Evolutionary conservation across 1,140 invertebrate species (phyloP).

Genomic region (Himalopsyche phryganea): DNA sequence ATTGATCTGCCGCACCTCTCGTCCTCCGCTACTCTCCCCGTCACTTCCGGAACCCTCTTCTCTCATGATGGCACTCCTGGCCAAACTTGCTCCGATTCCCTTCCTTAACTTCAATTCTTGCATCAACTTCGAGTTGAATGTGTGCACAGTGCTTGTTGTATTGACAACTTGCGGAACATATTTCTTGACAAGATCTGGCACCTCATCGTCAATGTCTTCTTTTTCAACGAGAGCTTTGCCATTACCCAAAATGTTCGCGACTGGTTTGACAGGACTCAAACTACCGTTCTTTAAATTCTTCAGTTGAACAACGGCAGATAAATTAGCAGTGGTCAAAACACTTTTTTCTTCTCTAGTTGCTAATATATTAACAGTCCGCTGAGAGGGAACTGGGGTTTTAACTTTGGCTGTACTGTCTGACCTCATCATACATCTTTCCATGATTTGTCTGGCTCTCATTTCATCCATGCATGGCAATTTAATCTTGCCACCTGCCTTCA

Average conservation of each 20-base stretch:
- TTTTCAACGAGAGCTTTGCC: neutral
- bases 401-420: constrained; percentile 20
- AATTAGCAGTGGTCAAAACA: no score
- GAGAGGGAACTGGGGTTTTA: neutral
- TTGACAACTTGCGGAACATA: constrained; percentile 46
- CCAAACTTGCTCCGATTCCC: constrained; percentile 38
- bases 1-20: constrained; percentile 59
- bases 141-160: constrained; percentile 20
- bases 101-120: constrained; percentile 8
- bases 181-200: constrained; percentile 38
- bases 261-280: constrained; percentile 1
- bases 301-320: constrained; percentile 4
- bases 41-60: constrained; percentile 47
- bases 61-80: constrained; percentile 7
- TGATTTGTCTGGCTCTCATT: constrained; percentile 27
- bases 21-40: constrained; percentile 59
- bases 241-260: constrained; percentile 4
- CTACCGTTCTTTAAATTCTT: constrained; percentile 28
- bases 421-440: constrained; percentile 28
- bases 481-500: constrained; percentile 14
- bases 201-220: neutral
- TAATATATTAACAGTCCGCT: no score
- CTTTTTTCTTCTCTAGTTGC: no score
- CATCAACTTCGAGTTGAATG: constrained; percentile 14
- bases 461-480: constrained; percentile 32